Percentiles rank a stretch among this genome's conserved stretches.
Conservation (phyloP, 1,140 invertebrate genomes). For the Sipha flava region DNA sequence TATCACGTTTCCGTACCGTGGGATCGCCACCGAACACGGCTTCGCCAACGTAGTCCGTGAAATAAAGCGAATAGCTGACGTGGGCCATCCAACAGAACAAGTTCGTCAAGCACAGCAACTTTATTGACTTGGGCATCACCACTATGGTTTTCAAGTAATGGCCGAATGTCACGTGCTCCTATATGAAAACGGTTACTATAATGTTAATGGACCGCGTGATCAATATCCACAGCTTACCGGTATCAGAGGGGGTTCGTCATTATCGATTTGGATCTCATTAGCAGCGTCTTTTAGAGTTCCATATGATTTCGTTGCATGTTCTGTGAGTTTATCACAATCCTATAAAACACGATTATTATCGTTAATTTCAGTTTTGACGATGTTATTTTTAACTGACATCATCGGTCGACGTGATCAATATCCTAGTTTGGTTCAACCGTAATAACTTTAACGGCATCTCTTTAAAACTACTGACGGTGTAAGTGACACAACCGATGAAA, state of each 20-base stretch:
- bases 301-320: background rate
- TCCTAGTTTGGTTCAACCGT: background rate
- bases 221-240: background rate
- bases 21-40: conserved; percentile 89
- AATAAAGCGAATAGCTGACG: conserved; percentile 92
- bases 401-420: background rate
- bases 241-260: background rate
- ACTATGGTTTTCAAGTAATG: conserved; percentile 84
- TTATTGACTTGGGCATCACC: conserved; percentile 76
- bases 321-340: background rate
- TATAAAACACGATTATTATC: background rate
- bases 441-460: conserved; percentile 69
- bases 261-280: background rate
- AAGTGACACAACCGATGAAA: conserved; percentile 69
- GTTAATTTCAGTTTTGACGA: background rate
- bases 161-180: conserved; percentile 41
- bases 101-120: conserved; percentile 84
- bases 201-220: too few species aligned
- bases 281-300: background rate
- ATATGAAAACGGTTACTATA: too few species aligned
- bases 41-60: conserved; percentile 95
- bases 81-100: conserved; percentile 97
- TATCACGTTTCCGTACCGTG: too few species aligned
- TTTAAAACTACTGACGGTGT: conserved; percentile 75
- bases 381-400: background rate